Evolutionary conservation across 2,113 vertebrate genomes (phyloP), one percentile per base, ranked within the genome.

Genomic region (Ameiurus melas): DNA sequence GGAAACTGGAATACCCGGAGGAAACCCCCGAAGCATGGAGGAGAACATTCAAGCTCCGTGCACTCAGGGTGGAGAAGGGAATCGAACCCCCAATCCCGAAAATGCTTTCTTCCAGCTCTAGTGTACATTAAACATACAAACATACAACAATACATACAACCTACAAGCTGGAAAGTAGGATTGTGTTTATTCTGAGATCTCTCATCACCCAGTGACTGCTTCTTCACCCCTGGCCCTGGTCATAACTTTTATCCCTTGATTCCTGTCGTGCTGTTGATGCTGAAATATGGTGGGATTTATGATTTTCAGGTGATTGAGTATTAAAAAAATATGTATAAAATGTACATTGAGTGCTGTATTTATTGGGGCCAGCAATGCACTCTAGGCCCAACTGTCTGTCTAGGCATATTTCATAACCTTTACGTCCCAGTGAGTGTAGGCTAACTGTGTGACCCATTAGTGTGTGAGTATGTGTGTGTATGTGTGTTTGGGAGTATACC

Each of bases 111-210:
- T 71, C 2, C 30, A 19, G 33, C 30, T 19, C 5, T 36, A 39
- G 7, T 27, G 22, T 77, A 25, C 47, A 73, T 22, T 77, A 9
- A 27, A 25, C 30, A 16, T 78, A 51, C 2, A 33, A 20, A n/a
- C 79, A 47, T 47, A 51, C 2, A 33, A 20, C 16, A 53, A 47
- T 47, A 9, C 30, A n/a, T 78, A 51, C 3, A 33, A 20, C n/a
- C 55, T 82, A 33, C 14, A 33, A 36, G 30, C 90, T 87, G 86
- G 90, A 92, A 93, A 22, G 78, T 88, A n/a, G 13, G 22, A 19
- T 16, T 53, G 13, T 79, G 47, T 53, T 14, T 17, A 30, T 79
- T 79, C 47, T 53, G 77, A 53, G 77, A 51, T 51, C 73, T 27
- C 2, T 27, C 0, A 0, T 55, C n/a, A 27, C 5, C 13, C 13